These are phyloP conservation scores for Limenitis camilla DNA, from an alignment of 2,888 invertebrate genomes.

Conservation along the genomic window DNA sequence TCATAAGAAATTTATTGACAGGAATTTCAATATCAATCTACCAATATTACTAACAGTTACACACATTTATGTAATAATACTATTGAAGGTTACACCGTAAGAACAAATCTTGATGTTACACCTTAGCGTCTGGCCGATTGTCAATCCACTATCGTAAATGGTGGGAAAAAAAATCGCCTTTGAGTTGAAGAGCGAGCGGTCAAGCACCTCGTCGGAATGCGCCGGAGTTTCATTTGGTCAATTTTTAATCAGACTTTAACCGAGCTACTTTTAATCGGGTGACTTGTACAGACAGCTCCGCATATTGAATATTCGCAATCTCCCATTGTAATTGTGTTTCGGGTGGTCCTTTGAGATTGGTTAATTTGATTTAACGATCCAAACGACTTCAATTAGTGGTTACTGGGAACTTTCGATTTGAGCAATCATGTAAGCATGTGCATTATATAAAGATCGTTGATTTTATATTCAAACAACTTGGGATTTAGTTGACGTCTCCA, in stretches of 20 bases:
- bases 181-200: constrained; percentile 20
- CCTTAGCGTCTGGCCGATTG: constrained; percentile 20
- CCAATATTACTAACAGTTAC: too few species aligned
- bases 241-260: constrained; percentile 17
- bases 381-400: background rate
- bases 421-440: background rate
- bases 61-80: too few species aligned
- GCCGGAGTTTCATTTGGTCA: constrained; percentile 23
- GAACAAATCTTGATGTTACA: constrained; percentile 5
- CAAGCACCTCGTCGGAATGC: constrained; percentile 33
- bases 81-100: too few species aligned
- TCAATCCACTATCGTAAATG: constrained; percentile 18
- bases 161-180: constrained; percentile 26
- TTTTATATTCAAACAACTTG: too few species aligned
- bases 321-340: constrained; percentile 9
- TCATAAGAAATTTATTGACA: too few species aligned
- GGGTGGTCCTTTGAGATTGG: constrained; percentile 11
- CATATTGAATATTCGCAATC: constrained; percentile 12
- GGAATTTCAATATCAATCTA: too few species aligned
- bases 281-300: constrained; percentile 8
- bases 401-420: background rate
- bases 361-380: background rate
- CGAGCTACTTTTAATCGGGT: constrained; percentile 10
- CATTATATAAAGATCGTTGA: too few species aligned
- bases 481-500: too few species aligned